Conservation (phyloP, 1,140 invertebrate genomes). For the Apis dorsata region DNA sequence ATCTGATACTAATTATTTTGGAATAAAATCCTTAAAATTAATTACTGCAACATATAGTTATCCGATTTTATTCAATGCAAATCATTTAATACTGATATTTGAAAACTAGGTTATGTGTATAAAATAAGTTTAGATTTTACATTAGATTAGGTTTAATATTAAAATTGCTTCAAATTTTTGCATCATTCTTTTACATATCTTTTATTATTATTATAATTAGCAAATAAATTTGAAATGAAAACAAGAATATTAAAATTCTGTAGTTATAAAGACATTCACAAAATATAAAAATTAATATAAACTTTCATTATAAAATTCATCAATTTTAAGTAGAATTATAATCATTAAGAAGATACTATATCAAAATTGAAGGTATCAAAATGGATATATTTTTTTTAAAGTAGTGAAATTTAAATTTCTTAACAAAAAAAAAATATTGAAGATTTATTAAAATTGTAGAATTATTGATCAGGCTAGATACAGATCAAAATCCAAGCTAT, state of each 20-base stretch:
- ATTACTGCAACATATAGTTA: neutral
- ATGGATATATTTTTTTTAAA: too few species aligned
- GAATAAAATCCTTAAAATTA: neutral
- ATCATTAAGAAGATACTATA: neutral
- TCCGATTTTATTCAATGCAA: neutral
- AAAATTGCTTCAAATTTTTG: neutral
- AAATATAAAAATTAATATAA: too few species aligned
- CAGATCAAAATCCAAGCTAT: neutral
- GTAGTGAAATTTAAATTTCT: too few species aligned
- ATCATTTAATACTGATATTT: neutral
- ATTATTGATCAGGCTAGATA: too few species aligned
- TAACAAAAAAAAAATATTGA: too few species aligned
- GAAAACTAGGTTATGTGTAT: conserved; percentile 1
- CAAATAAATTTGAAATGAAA: too few species aligned
- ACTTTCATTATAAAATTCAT: neutral
- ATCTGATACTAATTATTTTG: neutral
- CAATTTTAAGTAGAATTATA: neutral
- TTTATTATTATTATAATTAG: too few species aligned
- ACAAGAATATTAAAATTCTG: too few species aligned
- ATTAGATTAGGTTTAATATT: neutral
- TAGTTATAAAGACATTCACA: too few species aligned
- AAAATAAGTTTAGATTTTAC: neutral
- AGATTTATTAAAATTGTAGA: too few species aligned
- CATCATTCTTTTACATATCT: too few species aligned
- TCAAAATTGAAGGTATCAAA: neutral